Evolutionary conservation across 2,797 vertebrate species (phyloP), one percentile per base, ranked within the genome.

Genomic region (Rhodeus uyekii): DNA sequence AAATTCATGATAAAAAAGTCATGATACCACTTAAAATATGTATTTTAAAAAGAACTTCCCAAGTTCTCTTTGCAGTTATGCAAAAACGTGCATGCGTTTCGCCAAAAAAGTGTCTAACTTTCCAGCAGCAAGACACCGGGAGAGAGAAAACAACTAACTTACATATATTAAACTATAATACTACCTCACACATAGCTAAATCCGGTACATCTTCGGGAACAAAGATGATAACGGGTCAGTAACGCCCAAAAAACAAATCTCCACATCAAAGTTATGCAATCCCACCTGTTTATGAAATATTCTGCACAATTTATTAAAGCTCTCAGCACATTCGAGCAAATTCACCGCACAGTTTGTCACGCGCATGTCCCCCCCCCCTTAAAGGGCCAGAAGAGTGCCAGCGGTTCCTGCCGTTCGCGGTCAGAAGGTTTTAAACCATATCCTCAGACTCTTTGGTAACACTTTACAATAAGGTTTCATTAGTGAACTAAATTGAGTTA

Each of bases 61-160:
- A 38, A 69, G 16, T 46, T 29, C 14, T 73, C 60, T 42, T 55
- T 38, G 36, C 78, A 71, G 38, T 71, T 50, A 82, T 42, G 32
- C 27, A 32, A 68, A 42, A 72, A 68, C 36, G 14, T 42, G 68
- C 83, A 83, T 81, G 74, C 48, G 76, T 65, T 84, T 74, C 60
- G 75, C 64, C 78, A 68, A 84, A 65, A 34, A 58, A 29, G 55
- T 58, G 67, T 85, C 86, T 5, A 83, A 86, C 86, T 85, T 86
- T 39, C 84, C 87, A 68, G 87, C 87, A 86, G 84, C 72, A 69
- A 87, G 75, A 83, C 85, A 58, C 68, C 22, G 53, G 24, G 4
- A 5, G 4, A 5, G n/a, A 63, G 50, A 46, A 53, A 50, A 71
- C 22, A 8, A 19, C 14, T n/a, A 75, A 13, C 18, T 42, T 6